phyloP scores from a whole-genome alignment of 2,888 invertebrate genomes.

The Stenchaetothrips biformis region DNA sequence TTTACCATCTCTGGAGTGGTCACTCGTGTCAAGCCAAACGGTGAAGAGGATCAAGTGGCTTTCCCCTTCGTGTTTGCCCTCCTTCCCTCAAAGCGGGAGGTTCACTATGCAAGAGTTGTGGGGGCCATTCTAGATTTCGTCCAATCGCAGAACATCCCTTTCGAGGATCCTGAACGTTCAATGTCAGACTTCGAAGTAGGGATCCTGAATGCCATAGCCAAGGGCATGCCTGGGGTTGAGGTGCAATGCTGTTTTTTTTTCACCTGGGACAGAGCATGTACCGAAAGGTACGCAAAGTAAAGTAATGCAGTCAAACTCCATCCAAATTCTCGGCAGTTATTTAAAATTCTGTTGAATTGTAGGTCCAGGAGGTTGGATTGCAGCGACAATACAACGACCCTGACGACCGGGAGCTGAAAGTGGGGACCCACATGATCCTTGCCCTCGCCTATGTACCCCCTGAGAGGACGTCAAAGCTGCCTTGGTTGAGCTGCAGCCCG shows the following conservation, averaged over 20 bases:
- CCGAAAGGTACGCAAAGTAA: not conserved
- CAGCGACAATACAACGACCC: not conserved
- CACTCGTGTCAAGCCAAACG: too few species aligned
- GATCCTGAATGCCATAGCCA: not conserved
- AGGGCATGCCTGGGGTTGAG: not conserved
- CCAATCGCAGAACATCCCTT: not conserved
- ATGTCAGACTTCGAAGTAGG: not conserved
- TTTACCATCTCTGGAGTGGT: too few species aligned
- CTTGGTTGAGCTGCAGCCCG: too few species aligned
- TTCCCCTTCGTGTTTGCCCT: not conserved
- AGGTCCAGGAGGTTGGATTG: not conserved
- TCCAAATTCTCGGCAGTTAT: too few species aligned
- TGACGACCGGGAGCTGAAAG: not conserved
- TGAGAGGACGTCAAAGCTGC: too few species aligned
- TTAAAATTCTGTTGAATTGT: not conserved
- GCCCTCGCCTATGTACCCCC: too few species aligned
- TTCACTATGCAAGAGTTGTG: not conserved
- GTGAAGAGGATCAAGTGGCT: not conserved
- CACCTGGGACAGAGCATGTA: not conserved
- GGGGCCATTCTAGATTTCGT: not conserved
- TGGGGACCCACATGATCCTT: too few species aligned
- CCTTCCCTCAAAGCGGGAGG: not conserved
- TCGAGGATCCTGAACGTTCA: not conserved
- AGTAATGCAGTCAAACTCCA: too few species aligned
- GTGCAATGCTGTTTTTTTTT: not conserved